Percentiles rank a stretch among this genome's conserved stretches.
phyloP scores from a whole-genome alignment of 2,113 vertebrate genomes.

The Hypanus sabinus region DNA sequence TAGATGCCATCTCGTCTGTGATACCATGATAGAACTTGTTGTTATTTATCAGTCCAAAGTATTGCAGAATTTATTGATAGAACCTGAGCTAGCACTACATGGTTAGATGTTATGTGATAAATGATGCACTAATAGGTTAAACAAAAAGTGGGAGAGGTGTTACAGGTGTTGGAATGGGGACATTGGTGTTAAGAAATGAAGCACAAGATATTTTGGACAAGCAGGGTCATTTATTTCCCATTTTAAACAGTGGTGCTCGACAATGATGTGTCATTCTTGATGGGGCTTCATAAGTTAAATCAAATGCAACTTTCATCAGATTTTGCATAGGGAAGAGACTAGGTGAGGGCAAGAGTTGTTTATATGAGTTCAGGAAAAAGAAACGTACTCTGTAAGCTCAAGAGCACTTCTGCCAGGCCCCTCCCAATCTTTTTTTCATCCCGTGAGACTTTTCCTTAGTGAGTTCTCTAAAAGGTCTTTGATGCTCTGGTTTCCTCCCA shows the following conservation, averaged over 20 bases:
- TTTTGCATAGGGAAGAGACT: neutral
- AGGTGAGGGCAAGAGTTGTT: neutral
- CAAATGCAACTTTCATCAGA: neutral
- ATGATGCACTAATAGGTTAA: neutral
- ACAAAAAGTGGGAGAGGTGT: neutral
- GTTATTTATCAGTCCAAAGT: conserved; percentile 5
- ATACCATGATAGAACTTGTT: neutral
- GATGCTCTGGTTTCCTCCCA: too few species aligned
- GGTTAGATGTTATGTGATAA: neutral
- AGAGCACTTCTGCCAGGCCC: neutral
- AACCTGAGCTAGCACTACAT: conserved; percentile 38
- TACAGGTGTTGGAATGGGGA: neutral
- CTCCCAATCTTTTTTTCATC: too few species aligned
- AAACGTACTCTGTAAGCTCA: neutral
- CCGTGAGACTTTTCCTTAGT: too few species aligned
- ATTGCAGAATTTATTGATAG: conserved; percentile 41
- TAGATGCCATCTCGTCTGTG: too few species aligned
- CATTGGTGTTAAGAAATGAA: neutral
- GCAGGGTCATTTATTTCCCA: neutral
- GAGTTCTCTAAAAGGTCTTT: too few species aligned
- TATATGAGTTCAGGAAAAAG: neutral
- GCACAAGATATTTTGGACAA: neutral
- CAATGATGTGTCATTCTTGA: neutral
- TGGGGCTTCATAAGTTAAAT: neutral
- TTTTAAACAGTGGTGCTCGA: neutral